Evolutionary conservation across 2,797 vertebrate genomes (phyloP).

Genomic region (Craterocephalus amniculus): DNA sequence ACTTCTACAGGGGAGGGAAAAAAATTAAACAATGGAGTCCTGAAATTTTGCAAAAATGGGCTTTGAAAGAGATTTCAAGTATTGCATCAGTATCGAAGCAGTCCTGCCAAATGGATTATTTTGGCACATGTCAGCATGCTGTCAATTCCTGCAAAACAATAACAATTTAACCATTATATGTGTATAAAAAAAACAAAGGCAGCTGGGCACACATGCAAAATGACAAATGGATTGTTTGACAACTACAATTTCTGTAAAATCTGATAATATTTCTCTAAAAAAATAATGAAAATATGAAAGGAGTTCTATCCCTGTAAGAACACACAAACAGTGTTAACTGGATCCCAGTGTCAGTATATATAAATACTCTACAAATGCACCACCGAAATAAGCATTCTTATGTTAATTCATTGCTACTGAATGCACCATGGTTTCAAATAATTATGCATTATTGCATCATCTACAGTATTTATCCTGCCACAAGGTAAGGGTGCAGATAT

Average conservation of each 20-base stretch:
- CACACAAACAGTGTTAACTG: background rate
- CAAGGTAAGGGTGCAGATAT: no score
- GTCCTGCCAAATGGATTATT: constrained; percentile 39
- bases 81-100: constrained; percentile 8
- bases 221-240: constrained; percentile 13
- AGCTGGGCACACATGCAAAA: constrained; percentile 12
- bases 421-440: no score
- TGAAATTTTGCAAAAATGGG: constrained; percentile 24
- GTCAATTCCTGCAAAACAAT: constrained; percentile 14
- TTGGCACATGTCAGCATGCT: constrained; percentile 33
- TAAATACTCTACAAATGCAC: background rate
- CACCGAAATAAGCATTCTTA: no score
- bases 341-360: background rate
- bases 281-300: constrained; percentile 21
- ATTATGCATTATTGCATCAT: no score
- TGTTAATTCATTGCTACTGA: no score
- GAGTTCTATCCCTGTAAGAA: background rate
- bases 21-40: constrained; percentile 8
- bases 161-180: constrained; percentile 27
- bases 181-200: constrained; percentile 30
- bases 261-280: constrained; percentile 2
- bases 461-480: no score
- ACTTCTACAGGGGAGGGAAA: constrained; percentile 10
- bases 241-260: background rate
- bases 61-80: constrained; percentile 27